A percentile compares a stretch with the other conserved stretches of the same genome.
Conservation (phyloP, 2,797 vertebrate species). For the Furcifer pardalis region DNA sequence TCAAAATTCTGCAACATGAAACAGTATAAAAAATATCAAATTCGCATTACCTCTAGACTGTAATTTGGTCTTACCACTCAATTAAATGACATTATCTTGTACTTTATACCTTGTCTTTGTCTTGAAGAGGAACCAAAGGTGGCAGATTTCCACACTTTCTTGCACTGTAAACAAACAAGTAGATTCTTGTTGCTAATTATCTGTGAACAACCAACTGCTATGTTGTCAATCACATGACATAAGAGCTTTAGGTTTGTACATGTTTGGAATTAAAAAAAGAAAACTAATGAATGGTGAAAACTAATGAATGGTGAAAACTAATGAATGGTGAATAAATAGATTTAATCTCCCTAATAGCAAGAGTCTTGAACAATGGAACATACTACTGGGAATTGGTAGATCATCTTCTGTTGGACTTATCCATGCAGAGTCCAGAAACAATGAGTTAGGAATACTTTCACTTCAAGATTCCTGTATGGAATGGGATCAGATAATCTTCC, state of each 20-base stretch:
- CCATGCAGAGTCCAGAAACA: not conserved
- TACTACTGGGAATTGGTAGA: not conserved
- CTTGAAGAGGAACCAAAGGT: no score
- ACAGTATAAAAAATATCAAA: not conserved
- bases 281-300: not conserved
- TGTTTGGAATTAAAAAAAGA: not conserved
- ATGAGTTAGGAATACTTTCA: not conserved
- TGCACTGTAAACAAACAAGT: not conserved
- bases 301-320: not conserved
- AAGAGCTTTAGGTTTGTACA: not conserved
- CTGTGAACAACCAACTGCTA: not conserved
- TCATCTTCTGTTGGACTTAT: not conserved
- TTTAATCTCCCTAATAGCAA: not conserved
- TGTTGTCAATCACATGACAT: not conserved
- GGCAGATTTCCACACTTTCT: not conserved
- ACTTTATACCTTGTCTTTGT: no score
- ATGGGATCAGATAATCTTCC: not conserved
- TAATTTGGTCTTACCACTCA: not conserved
- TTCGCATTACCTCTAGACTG: not conserved
- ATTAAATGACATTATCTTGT: no score
- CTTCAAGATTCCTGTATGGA: not conserved
- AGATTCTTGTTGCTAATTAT: not conserved
- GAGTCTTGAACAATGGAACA: not conserved
- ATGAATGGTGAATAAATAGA: not conserved
- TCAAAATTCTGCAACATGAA: no score